Conservation (phyloP, 2,797 vertebrate species). For the Micromesistius poutassou region DNA sequence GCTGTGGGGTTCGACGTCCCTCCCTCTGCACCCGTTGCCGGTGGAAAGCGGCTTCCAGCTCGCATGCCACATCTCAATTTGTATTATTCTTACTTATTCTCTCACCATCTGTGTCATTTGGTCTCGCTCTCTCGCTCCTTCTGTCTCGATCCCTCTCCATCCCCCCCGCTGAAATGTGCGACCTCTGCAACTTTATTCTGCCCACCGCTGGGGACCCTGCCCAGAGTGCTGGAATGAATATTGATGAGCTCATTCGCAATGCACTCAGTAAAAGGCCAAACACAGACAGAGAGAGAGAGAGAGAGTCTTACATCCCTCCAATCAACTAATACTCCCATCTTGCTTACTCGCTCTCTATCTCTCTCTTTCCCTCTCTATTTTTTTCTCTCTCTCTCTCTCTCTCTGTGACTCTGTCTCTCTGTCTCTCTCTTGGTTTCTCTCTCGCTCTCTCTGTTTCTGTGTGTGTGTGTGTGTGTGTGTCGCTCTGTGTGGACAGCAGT, state of each 20-base stretch:
- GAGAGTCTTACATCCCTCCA: not conserved
- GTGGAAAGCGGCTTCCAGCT: not conserved
- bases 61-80: conserved; percentile 51
- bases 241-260: conserved; percentile 70
- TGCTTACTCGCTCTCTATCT: not conserved
- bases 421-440: too few species aligned
- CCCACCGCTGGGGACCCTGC: conserved; percentile 61
- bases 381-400: not conserved
- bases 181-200: conserved; percentile 72
- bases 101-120: conserved; percentile 28
- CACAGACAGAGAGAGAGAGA: not conserved
- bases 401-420: too few species aligned
- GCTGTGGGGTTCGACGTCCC: not conserved
- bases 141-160: conserved; percentile 28
- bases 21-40: not conserved
- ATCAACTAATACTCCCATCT: not conserved
- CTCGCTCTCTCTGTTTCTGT: too few species aligned
- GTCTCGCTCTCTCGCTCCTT: conserved; percentile 35
- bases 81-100: conserved; percentile 45
- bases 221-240: conserved; percentile 71
- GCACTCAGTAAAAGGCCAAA: conserved; percentile 50
- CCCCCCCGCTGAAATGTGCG: conserved; percentile 52
- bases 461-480: too few species aligned
- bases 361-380: not conserved
- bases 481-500: too few species aligned